A percentile compares a stretch with the other conserved stretches of the same genome.
Evolutionary conservation across 2,888 invertebrate genomes (phyloP).

Genomic region (Synergus itoensis): DNA sequence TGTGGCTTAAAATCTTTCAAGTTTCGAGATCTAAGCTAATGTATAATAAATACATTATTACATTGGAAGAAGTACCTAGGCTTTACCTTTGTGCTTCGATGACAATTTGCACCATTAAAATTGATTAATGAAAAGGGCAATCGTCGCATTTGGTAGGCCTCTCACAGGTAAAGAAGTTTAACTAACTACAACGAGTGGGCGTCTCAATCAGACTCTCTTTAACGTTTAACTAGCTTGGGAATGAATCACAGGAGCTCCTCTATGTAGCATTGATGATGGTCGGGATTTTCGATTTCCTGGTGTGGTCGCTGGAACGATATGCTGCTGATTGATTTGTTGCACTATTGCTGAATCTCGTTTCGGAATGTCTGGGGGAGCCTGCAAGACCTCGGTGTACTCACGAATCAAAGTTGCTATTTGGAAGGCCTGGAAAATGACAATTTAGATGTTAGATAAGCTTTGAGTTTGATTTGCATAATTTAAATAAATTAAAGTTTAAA

Average conservation of each 20-base stretch:
- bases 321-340: constrained; percentile 71
- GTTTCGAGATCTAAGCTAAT: constrained; percentile 52
- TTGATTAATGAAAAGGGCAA: constrained; percentile 20
- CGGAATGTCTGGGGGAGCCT: constrained; percentile 76
- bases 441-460: background rate
- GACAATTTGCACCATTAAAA: constrained; percentile 56
- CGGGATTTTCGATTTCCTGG: constrained; percentile 74
- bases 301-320: constrained; percentile 58
- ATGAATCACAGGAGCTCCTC: constrained; percentile 81
- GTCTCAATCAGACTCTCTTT: constrained; percentile 43
- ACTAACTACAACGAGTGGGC: constrained; percentile 41
- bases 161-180: constrained; percentile 32
- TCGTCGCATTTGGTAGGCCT: constrained; percentile 45
- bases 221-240: constrained; percentile 82
- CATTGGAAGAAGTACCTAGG: constrained; percentile 64
- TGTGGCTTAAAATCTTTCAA: constrained; percentile 43
- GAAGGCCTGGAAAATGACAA: constrained; percentile 84
- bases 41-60: constrained; percentile 71
- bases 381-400: constrained; percentile 89
- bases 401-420: constrained; percentile 95
- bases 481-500: constrained; percentile 3
- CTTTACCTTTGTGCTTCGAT: constrained; percentile 55
- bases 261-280: constrained; percentile 79
- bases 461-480: background rate
- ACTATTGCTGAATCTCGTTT: constrained; percentile 71